Conservation (phyloP, 2,797 vertebrate species). For the Schizothorax lantsangensis region DNA sequence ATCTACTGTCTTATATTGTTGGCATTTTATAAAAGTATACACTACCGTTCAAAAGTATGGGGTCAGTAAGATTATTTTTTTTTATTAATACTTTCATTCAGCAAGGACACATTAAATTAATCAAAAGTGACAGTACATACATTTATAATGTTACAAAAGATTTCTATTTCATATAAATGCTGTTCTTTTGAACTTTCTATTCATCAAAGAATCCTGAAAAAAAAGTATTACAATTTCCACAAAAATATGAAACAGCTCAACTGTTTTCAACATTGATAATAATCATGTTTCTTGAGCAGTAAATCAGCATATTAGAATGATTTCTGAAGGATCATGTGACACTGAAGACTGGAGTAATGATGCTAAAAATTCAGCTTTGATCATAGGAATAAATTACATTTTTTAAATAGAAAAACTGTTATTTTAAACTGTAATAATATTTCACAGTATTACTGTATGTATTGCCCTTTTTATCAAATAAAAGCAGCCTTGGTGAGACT, state of each 20-base stretch:
- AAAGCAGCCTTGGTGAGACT: background rate
- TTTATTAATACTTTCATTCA: background rate
- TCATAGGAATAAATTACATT: background rate
- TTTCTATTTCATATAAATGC: background rate
- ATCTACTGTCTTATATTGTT: background rate
- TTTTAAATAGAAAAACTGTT: background rate
- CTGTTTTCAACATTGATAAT: background rate
- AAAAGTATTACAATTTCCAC: no score
- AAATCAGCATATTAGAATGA: background rate
- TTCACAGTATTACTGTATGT: background rate
- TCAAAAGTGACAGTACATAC: background rate
- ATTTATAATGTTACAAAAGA: background rate
- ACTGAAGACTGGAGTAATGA: background rate
- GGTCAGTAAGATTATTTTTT: background rate
- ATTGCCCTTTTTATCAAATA: background rate
- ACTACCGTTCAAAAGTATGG: background rate
- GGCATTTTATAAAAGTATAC: background rate
- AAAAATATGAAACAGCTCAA: background rate
- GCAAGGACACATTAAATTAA: background rate
- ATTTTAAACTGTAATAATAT: background rate
- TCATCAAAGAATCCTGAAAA: no score
- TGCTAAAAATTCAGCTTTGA: background rate
- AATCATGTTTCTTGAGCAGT: background rate
- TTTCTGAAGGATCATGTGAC: background rate
- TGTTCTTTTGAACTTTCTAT: no score